Evolutionary conservation across 1,140 invertebrate species (phyloP), one percentile per base, ranked within the genome.

Genomic region (Archivesica marissinica): DNA sequence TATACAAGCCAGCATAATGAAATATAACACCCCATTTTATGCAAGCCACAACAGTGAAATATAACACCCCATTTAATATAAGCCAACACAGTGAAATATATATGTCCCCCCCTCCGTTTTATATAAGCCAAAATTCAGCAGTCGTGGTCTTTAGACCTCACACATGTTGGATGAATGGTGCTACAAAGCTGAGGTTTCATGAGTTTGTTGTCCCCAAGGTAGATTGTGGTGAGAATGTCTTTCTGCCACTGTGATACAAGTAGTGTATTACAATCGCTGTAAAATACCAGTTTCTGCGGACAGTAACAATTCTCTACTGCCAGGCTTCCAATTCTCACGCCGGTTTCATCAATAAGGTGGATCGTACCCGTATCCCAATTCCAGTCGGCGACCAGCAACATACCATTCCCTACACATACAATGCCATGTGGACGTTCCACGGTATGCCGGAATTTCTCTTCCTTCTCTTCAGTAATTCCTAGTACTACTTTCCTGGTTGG

Each of bases 341-440:
- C 72, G 7, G 25, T n/a, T 20, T 20, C 11, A 38, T 76, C 33
- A 9, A 76, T 50, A 28, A 76, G 72, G 23, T 76, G 72, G 28
- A 76, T 54, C 1, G 59, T 61, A 13, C 50, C 72, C 17, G 11
- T 35, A 1, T 50, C 50, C 72, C 72, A 76, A 50, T 52, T 33
- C 72, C 72, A 76, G 72, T 76, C 72, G 13, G 72, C 25, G 4
- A 76, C 50, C 54, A 76, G 33, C 23, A 76, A 20, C 47, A 33
- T 54, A 9, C 35, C 50, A 56, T 76, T 56, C 2, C 72, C 47
- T 13, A 33, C 72, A 35, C 33, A 54, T 52, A 44, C 50, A 2
- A 76, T 35, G 15, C 47, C 72, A 38, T 76, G 72, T 52, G 72
- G 50, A 20, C 25, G 41, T 54, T 76, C 25, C 4, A 76, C 72